A percentile compares a stretch with the other conserved stretches of the same genome.
Conservation (phyloP, 2,113 vertebrate genomes). For the Grammomys surdaster region DNA sequence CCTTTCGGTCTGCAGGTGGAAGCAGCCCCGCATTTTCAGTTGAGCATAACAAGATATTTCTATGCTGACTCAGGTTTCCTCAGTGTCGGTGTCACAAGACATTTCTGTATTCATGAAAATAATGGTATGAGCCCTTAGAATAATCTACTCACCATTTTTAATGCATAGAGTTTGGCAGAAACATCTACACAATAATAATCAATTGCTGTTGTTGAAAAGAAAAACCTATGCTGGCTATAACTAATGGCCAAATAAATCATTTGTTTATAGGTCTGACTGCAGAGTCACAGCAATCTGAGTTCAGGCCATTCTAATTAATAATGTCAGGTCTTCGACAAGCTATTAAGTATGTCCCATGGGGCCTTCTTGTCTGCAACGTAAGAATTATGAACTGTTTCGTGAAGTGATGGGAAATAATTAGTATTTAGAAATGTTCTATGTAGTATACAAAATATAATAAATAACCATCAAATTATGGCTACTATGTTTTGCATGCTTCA, state of each 20-base stretch:
- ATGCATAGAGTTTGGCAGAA: not conserved
- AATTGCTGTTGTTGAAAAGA: not conserved
- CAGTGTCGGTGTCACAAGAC: not conserved
- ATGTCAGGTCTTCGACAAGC: constrained; percentile 17
- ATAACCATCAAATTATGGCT: not conserved
- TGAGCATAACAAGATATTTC: not conserved
- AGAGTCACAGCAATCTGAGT: not conserved
- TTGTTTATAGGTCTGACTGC: not conserved
- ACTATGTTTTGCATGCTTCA: not conserved
- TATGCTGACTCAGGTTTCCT: not conserved
- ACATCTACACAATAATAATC: constrained; percentile 31
- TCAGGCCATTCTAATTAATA: constrained; percentile 47
- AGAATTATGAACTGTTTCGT: constrained; percentile 16
- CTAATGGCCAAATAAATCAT: constrained; percentile 47
- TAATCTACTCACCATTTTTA: constrained; percentile 3
- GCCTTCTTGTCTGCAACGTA: constrained; percentile 16
- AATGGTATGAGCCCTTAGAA: not conserved
- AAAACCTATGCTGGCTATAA: not conserved
- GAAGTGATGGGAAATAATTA: constrained; percentile 23
- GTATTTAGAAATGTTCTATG: constrained; percentile 1
- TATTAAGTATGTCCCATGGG: not conserved
- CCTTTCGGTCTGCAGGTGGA: constrained; percentile 83
- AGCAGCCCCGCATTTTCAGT: constrained; percentile 72
- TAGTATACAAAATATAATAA: not conserved
- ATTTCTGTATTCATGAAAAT: not conserved